phyloP scores from a whole-genome alignment of 2,113 vertebrate genomes.

The Atlantisia rogersi region DNA sequence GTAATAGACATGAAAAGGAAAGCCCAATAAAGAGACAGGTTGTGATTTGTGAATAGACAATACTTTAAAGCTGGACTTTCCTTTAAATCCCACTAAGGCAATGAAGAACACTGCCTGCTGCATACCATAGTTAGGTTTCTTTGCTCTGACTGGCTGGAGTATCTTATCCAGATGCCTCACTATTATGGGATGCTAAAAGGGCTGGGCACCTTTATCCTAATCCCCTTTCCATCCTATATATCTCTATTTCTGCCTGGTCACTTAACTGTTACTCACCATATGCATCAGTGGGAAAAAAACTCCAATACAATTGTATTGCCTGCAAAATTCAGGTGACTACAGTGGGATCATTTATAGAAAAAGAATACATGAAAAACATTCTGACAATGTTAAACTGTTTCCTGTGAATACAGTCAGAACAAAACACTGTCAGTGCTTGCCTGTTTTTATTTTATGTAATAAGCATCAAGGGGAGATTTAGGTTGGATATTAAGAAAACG shows the following conservation, averaged over 20 bases:
- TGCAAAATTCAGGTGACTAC: neutral
- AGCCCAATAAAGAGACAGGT: neutral
- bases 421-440: neutral
- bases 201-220: neutral
- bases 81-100: neutral
- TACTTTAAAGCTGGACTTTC: neutral
- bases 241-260: neutral
- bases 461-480: neutral
- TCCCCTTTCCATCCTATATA: neutral
- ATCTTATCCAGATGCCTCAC: neutral
- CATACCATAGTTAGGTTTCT: neutral
- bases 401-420: neutral
- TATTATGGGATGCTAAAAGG: neutral
- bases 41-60: neutral
- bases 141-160: neutral
- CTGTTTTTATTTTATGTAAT: neutral
- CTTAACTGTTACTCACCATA: neutral
- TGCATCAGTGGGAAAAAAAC: rapidly evolving
- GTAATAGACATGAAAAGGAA: neutral
- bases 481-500: too few species aligned
- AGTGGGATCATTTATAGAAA: neutral
- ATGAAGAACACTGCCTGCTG: neutral
- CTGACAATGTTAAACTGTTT: neutral
- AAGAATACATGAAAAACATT: neutral
- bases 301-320: neutral